Percentiles rank a stretch among this genome's conserved stretches.
These are phyloP conservation scores for Labrus mixtus DNA, from an alignment of 2,113 vertebrate species.

Conservation along the genomic window DNA sequence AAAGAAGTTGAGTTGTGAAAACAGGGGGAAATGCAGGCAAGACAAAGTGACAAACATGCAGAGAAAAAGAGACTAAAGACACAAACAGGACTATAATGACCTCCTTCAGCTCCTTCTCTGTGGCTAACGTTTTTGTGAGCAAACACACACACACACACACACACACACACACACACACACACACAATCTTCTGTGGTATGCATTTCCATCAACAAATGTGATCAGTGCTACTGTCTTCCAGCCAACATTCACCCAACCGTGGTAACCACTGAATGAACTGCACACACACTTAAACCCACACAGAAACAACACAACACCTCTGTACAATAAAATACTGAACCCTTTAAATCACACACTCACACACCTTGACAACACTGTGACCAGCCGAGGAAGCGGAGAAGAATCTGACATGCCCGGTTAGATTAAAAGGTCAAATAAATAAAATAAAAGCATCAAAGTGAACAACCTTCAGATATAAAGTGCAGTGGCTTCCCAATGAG, in stretches of 20 bases:
- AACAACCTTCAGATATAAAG: conserved; percentile 33
- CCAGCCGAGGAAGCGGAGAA: conserved; percentile 23
- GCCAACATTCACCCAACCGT: conserved; percentile 66
- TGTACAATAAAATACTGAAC: not conserved
- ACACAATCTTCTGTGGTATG: conserved; percentile 59
- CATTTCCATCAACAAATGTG: conserved; percentile 67
- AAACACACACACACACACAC: not conserved
- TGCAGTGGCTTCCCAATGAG: conserved; percentile 1
- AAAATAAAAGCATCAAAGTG: conserved; percentile 60
- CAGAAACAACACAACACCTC: not conserved
- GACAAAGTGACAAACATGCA: not conserved
- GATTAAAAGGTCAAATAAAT: conserved; percentile 74
- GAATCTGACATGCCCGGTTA: conserved; percentile 43
- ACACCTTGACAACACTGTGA: conserved; percentile 1
- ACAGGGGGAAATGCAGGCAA: not conserved
- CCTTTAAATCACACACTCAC: not conserved
- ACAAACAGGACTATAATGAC: conserved; percentile 18
- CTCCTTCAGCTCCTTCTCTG: conserved; percentile 19
- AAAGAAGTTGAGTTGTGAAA: not conserved
- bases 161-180: conserved; percentile 15
- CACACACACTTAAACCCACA: not conserved
- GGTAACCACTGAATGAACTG: conserved; percentile 44
- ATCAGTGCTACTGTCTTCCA: conserved; percentile 54
- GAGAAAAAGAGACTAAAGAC: not conserved
- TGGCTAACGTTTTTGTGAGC: too few species aligned